These are phyloP conservation scores for Piezodorus guildinii DNA, from an alignment of 1,140 invertebrate genomes.

Conservation along the genomic window DNA sequence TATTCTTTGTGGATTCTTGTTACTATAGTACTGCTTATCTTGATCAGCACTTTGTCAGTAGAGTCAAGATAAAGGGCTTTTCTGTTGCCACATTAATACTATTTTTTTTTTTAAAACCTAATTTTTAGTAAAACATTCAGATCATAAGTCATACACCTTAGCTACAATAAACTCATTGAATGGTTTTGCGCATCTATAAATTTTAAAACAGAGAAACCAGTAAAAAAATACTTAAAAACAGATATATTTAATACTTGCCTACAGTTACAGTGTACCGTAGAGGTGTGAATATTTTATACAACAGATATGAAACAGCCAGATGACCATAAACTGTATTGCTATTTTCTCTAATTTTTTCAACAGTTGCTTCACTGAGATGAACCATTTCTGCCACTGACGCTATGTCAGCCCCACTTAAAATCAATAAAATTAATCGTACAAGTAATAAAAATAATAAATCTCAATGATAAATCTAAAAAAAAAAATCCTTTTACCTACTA, in stretches of 20 bases:
- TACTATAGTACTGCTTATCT: too few species aligned
- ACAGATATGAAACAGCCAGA: conserved; percentile 72
- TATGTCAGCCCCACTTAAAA: conserved; percentile 77
- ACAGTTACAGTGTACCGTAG: conserved; percentile 80
- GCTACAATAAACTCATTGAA: too few species aligned
- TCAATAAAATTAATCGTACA: conserved; percentile 20
- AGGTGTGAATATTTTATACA: conserved; percentile 87
- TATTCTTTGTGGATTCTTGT: too few species aligned
- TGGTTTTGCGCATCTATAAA: too few species aligned
- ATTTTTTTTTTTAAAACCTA: too few species aligned
- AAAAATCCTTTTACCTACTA: conserved; percentile 54
- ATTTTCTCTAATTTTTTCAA: conserved; percentile 52
- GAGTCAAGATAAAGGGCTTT: too few species aligned
- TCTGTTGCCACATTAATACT: too few species aligned
- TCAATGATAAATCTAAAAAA: not conserved
- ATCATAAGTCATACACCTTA: too few species aligned
- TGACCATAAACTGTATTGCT: conserved; percentile 62
- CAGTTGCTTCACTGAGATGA: conserved; percentile 60
- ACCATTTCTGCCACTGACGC: conserved; percentile 58
- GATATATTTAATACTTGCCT: conserved; percentile 40
- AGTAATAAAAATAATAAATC: conserved; percentile 12
- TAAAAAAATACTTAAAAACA: too few species aligned
- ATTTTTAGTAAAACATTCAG: too few species aligned
- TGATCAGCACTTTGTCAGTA: too few species aligned
- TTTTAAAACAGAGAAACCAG: too few species aligned